Base-by-base conservation (phyloP, 2,113 vertebrate genomes). In the Thamnophis sirtalis region DNA sequence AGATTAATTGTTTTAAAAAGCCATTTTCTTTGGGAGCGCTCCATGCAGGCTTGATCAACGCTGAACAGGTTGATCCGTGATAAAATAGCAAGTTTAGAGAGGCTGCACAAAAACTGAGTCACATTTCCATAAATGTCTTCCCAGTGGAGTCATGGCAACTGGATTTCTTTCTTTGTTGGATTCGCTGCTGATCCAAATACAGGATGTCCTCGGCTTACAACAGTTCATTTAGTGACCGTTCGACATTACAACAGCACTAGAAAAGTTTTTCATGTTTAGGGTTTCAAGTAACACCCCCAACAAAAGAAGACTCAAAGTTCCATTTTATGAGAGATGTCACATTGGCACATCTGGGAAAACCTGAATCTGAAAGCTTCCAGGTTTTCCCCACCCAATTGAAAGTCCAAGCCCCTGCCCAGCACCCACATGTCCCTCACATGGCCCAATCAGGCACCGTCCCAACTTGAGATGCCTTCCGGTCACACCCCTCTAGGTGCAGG, bases 81-180 rank as follows among this genome's bases (percentile, higher is more conserved):
- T 92, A 92, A 94, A 93, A 94, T 88, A 93, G 93, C 89, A 92
- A 95, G 89, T 89, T 95, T 50, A 95, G 92, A 92, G 94, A 93
- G 86, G 9, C 33, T 89, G 94, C 92, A 91, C 60, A 94, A 96
- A 96, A 96, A 96, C 96, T 95, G 93, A 94, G 96, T 95, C 95
- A 90, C 89, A 68, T 95, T 95, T 93, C 95, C 93, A 91, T 93
- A 93, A 95, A 88, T 94, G 28, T 21, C 56, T 58, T 58, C 9
- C 8, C 8, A 58, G 22, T 68, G 28, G 28, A 68, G 11, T 63
- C 60, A 63, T 5, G 60, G 28, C 26, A 63, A 63, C 8, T 63
- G 26, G 58, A 28, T 4, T 63, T 63, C 60, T n/a, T n/a, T 63
- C 4, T 10, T 28, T 28, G 9, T 28, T 63, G 26, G 10, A 63